phyloP scores from a whole-genome alignment of 2,113 vertebrate genomes.

The Alaudala cheleensis region DNA sequence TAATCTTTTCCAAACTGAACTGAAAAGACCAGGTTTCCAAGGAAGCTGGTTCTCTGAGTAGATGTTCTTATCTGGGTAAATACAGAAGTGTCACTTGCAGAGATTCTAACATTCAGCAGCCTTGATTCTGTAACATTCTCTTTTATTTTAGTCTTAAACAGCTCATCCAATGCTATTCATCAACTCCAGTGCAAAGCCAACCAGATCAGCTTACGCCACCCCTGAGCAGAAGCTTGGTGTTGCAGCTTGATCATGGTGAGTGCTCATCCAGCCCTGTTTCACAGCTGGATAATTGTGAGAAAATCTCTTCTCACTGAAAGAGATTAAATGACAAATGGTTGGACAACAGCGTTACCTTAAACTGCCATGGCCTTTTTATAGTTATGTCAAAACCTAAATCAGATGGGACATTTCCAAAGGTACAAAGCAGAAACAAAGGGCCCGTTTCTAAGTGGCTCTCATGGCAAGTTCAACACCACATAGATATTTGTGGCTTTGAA shows the following conservation, averaged over 20 bases:
- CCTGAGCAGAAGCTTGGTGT: neutral
- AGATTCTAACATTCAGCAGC: neutral
- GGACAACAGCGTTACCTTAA: neutral
- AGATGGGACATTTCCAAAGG: neutral
- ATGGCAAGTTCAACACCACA: neutral
- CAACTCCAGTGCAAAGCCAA: neutral
- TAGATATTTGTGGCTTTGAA: constrained; percentile 27
- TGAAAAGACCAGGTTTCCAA: neutral
- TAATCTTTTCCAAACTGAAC: neutral
- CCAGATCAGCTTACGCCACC: neutral
- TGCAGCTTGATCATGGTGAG: neutral
- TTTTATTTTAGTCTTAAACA: neutral
- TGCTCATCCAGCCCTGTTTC: neutral
- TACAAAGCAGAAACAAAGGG: neutral
- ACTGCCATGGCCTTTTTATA: neutral
- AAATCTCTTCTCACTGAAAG: neutral
- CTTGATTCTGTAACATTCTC: neutral
- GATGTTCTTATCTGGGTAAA: neutral
- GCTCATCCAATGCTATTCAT: neutral
- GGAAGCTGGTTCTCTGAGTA: neutral
- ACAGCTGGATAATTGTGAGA: neutral
- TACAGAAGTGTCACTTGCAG: neutral
- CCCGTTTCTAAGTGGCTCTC: neutral
- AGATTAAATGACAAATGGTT: neutral
- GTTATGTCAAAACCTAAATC: neutral